A percentile compares a stretch with the other conserved stretches of the same genome.
Evolutionary conservation across 2,797 vertebrate species (phyloP).

Genomic region (Rallus crepitans): DNA sequence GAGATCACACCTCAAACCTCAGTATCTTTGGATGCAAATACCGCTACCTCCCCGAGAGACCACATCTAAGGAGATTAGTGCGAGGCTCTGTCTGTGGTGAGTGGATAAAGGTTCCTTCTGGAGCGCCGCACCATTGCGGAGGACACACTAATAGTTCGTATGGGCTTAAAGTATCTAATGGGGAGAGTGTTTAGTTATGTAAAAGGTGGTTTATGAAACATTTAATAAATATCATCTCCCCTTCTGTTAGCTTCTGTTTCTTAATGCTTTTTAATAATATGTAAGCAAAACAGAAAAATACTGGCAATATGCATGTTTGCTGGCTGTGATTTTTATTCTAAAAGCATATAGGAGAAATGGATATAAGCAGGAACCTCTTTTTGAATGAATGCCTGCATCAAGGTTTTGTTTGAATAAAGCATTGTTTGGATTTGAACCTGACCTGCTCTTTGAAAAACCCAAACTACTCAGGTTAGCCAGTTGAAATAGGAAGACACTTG

Average conservation of each 20-base stretch:
- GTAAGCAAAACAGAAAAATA: background rate
- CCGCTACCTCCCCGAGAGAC: constrained; percentile 97
- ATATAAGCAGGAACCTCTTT: background rate
- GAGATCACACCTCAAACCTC: constrained; percentile 98
- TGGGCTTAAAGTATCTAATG: background rate
- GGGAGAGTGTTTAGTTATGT: background rate
- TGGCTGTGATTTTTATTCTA: background rate
- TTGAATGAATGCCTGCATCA: background rate
- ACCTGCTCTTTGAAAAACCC: background rate
- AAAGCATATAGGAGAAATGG: background rate
- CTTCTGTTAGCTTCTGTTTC: background rate
- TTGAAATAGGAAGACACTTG: background rate
- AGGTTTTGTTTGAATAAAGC: background rate
- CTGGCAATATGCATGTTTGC: background rate
- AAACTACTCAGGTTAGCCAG: background rate
- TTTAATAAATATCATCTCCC: background rate
- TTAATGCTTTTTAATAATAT: background rate
- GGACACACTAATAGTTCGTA: background rate
- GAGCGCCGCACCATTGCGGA: background rate
- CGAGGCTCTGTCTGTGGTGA: constrained; percentile 97
- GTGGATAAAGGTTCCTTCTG: constrained; percentile 51
- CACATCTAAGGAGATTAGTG: constrained; percentile 93
- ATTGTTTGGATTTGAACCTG: background rate
- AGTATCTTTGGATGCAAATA: constrained; percentile 99
- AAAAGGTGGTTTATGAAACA: background rate